phyloP scores from a whole-genome alignment of 2,888 invertebrate species.

The Deroplatys truncata region DNA sequence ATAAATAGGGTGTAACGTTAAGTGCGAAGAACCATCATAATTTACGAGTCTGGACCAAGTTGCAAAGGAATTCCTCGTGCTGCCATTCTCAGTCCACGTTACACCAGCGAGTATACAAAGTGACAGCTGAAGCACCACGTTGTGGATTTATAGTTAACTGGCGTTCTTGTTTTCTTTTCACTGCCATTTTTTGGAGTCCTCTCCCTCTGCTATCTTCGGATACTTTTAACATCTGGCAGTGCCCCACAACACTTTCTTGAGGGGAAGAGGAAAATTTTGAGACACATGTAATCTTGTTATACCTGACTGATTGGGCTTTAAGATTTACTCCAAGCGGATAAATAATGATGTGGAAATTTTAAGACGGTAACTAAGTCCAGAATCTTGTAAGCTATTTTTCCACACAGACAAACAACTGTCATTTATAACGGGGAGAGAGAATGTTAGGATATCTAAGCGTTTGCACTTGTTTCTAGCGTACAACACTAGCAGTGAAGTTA shows the following conservation, averaged over 20 bases:
- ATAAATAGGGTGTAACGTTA: neutral
- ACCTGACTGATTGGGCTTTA: constrained; percentile 8
- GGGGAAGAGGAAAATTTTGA: neutral
- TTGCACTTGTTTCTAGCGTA: neutral
- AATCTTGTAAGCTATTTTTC: constrained; percentile 3
- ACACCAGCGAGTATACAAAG: constrained; percentile 4
- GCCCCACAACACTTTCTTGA: neutral
- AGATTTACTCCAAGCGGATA: neutral
- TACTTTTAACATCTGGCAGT: neutral
- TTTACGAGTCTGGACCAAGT: constrained; percentile 5
- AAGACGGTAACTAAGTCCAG: neutral
- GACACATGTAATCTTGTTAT: constrained; percentile 11
- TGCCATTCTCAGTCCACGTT: neutral
- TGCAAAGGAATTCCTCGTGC: constrained; percentile 12
- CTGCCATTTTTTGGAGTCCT: neutral
- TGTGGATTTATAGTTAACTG: neutral
- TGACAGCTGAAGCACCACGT: neutral
- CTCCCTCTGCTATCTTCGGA: neutral
- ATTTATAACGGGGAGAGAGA: neutral
- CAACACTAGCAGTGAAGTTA: neutral
- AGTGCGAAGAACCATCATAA: neutral
- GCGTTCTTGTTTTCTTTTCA: neutral
- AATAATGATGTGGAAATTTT: neutral
- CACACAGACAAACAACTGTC: neutral
- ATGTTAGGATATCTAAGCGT: neutral